Evolutionary conservation across 2,888 invertebrate species (phyloP).

Genomic region (Andrena dorsata): DNA sequence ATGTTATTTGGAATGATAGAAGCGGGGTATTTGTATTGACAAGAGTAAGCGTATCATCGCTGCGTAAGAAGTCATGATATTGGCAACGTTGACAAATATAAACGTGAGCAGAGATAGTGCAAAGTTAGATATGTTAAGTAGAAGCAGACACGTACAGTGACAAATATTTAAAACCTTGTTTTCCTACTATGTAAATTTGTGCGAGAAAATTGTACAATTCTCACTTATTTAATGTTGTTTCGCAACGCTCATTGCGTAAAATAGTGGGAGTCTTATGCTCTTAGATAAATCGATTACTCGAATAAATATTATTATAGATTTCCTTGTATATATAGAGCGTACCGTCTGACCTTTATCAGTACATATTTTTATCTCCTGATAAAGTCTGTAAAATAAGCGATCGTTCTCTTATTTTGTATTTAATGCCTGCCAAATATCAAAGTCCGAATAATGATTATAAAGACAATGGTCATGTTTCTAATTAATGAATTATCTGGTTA

Average conservation of each 20-base stretch:
- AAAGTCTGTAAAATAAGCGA: neutral
- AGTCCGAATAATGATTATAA: neutral
- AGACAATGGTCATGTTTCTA: neutral
- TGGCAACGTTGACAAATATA: too few species aligned
- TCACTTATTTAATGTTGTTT: neutral
- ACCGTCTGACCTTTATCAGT: slow-evolving; percentile 13
- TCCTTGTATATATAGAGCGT: neutral
- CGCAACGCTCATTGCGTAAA: neutral
- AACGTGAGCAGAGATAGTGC: too few species aligned
- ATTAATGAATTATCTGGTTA: slow-evolving; percentile 3
- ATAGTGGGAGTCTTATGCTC: neutral
- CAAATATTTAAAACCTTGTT: too few species aligned
- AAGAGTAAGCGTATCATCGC: too few species aligned
- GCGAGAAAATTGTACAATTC: too few species aligned
- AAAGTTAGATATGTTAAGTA: too few species aligned
- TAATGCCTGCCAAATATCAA: neutral
- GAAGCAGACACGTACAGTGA: too few species aligned
- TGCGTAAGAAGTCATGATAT: too few species aligned
- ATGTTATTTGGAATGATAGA: too few species aligned
- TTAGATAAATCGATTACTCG: neutral
- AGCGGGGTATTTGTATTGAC: too few species aligned
- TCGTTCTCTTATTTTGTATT: neutral
- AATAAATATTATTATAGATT: slow-evolving; percentile 1
- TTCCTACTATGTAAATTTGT: too few species aligned
- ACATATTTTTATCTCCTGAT: neutral